These are phyloP conservation scores for Drosophila pseudoobscura DNA, from an alignment of 1,140 invertebrate genomes.

Conservation along the genomic window DNA sequence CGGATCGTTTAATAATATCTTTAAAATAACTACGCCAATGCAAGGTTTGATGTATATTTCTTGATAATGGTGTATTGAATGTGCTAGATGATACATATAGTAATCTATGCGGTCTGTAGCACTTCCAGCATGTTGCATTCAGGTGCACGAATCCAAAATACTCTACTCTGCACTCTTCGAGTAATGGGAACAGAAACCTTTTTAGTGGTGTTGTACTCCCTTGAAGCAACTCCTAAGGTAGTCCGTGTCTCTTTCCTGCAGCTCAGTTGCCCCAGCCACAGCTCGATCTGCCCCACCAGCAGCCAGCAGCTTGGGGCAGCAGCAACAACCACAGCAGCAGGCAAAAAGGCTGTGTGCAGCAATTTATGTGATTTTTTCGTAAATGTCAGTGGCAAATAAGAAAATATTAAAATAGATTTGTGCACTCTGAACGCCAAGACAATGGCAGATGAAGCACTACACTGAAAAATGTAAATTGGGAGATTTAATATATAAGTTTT, in stretches of 20 bases:
- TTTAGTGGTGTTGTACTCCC: conserved; percentile 49
- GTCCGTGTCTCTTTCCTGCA: conserved; percentile 3
- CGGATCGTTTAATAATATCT: too few species aligned
- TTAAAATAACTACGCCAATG: too few species aligned
- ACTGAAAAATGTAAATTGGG: conserved; percentile 27
- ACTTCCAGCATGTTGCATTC: too few species aligned
- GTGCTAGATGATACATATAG: too few species aligned
- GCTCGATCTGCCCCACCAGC: background rate
- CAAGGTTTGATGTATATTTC: too few species aligned
- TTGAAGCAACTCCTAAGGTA: conserved; percentile 30
- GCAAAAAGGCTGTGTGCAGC: conserved; percentile 75
- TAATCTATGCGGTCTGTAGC: too few species aligned
- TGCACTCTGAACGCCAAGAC: conserved; percentile 66
- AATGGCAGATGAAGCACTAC: conserved; percentile 50
- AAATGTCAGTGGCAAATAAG: conserved; percentile 82
- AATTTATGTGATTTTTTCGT: conserved; percentile 79
- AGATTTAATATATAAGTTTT: too few species aligned
- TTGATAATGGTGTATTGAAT: too few species aligned
- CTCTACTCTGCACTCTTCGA: too few species aligned
- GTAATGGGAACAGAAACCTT: conserved; percentile 38
- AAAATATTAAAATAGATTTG: conserved; percentile 82
- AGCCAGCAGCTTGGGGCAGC: background rate
- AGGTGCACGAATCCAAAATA: too few species aligned
- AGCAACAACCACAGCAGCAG: conserved; percentile 17
- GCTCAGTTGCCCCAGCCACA: background rate